Evolutionary conservation across 2,888 invertebrate genomes (phyloP), one percentile per base, ranked within the genome.

Genomic region (Herminia tarsipennalis): DNA sequence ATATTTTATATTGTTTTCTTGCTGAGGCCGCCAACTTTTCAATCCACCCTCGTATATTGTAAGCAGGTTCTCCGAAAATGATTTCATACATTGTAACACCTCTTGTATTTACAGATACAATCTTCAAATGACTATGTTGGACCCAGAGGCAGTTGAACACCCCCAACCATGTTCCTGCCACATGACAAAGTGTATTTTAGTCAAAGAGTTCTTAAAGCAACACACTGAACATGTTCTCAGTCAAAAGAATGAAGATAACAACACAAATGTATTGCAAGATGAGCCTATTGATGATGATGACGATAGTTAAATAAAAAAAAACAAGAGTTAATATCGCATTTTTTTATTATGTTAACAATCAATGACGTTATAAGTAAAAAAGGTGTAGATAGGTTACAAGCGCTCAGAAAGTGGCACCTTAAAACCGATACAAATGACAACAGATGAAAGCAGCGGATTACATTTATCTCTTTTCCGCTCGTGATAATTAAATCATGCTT

Each of bases 131-230:
- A 93, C 93, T 30, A 88, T 96, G 76, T 74, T 95, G 33, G 95
- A 97, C 78, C 93, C 95, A 1, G 93, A 94, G 21, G 85, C 86
- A 28, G 88, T 94, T 4, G 94, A 94, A 14, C 97, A 97, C 76
- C 95, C 96, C 0, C 84, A 95, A 16, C 96, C 96, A 5, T 97
- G 97, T 70, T 72, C 90, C 6, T 97, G 97, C 76, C 91, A 95
- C 69, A 92, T 94, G 92, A 95, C 96, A 0, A 96, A 95, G 73
- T 97, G 97, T 74, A 95, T 96, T 68, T 86, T 97, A 8, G 93
- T 94, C 3, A 94, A 93, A 64, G 90, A 93, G 16, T 93, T 93
- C 24, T 86, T 95, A 65, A 81, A 90, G 20, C 88, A 93, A 62
- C 92, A 93, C 48, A 70, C 81, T 1, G 78, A 79, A 37, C 61